Percentiles rank a stretch among this genome's conserved stretches.
These are phyloP conservation scores for Gopherus flavomarginatus DNA, from an alignment of 2,113 vertebrate genomes.

Conservation along the genomic window DNA sequence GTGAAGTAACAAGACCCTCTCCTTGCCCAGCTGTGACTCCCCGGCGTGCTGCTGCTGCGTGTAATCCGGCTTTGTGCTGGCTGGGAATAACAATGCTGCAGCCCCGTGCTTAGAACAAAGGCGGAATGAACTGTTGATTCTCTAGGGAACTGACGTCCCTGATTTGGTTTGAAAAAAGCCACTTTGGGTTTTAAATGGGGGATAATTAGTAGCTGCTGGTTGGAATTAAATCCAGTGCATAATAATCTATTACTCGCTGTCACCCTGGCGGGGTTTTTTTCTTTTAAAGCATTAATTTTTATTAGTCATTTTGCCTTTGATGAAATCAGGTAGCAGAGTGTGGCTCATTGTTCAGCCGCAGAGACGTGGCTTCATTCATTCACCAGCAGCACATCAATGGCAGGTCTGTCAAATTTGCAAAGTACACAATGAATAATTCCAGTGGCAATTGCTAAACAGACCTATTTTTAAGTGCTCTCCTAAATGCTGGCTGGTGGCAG, in stretches of 20 bases:
- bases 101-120: background rate
- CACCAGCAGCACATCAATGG: background rate
- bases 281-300: background rate
- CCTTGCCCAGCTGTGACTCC: background rate
- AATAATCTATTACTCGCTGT: background rate
- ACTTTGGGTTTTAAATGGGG: background rate
- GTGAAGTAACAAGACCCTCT: background rate
- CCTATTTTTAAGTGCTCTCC: background rate
- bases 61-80: background rate
- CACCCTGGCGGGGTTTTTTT: background rate
- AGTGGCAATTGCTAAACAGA: no score
- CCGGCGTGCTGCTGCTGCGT: background rate
- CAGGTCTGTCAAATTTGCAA: background rate
- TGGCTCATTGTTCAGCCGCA: background rate
- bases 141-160: background rate
- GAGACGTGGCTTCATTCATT: background rate
- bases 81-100: background rate
- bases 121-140: background rate
- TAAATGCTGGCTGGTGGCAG: background rate
- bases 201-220: slow-evolving; percentile 31
- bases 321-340: background rate
- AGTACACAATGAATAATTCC: background rate
- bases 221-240: background rate
- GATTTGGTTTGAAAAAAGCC: background rate
- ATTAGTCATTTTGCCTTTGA: background rate